Base-by-base conservation (phyloP, 1,140 invertebrate genomes). In the Octopus sinensis region DNA sequence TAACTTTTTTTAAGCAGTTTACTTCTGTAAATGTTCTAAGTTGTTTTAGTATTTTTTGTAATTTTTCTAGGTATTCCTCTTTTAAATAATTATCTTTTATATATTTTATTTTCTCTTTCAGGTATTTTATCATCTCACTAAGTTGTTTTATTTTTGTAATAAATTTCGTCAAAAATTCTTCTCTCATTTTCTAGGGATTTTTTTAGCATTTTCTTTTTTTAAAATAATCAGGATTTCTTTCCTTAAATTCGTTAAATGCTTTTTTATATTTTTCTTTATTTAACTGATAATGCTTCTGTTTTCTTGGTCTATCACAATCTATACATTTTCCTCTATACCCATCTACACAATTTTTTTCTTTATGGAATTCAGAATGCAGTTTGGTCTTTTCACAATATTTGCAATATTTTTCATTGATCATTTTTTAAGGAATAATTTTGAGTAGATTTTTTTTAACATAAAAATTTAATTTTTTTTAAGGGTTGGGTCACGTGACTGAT, bases 181-280 rank as follows among this genome's bases (percentile, higher is more conserved):
- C 56, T 17, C 56, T 17, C 56, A 62, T 62, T 62, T 62, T 62
- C 56, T 62, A 9, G 6, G 17, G 56, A 62, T 62, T 62, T 62
- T 17, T 62, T 62, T 62, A 9, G 17, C 6, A 62, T 6, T 62
- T 62, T 62, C 56, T 62, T 17, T 62, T 62, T 62, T 62, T 62
- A 62, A 62, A 62, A 62, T 62, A 62, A 62, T 62, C 56, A 9
- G 56, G 56, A 62, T 62, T 62, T 62, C 56, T 62, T 62, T 62
- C 56, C 56, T 62, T 62, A 62, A 62, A 62, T 62, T 62, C 56
- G 17, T 62, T 62, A 62, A 62, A 62, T 62, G 56, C 6, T 62
- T 62, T 62, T 62, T 62, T 62, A 62, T 62, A 62, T 62, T 62
- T 62, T 9, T 62, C 56, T 62, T 62, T 62, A 62, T 62, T 62